Percentiles rank a stretch among this genome's conserved stretches.
phyloP scores from a whole-genome alignment of 2,113 vertebrate genomes.

The Alligator sinensis region DNA sequence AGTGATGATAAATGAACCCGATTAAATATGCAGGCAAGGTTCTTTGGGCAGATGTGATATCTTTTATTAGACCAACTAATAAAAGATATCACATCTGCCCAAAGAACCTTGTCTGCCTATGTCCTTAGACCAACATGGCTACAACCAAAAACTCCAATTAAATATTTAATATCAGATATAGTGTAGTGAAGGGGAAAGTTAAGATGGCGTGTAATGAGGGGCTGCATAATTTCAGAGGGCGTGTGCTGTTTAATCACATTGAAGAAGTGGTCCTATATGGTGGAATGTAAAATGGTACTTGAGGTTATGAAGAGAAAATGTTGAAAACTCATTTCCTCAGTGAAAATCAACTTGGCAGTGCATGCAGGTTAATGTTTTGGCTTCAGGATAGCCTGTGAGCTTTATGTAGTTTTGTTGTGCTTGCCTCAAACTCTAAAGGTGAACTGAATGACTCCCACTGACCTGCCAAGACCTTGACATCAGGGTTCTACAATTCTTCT shows the following conservation, averaged over 20 bases:
- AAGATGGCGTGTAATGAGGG: constrained; percentile 51
- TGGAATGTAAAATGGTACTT: accelerated
- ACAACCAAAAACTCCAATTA: constrained; percentile 22
- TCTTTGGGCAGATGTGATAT: no score
- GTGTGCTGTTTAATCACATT: constrained; percentile 1
- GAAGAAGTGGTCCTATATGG: background rate
- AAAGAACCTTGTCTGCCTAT: no score
- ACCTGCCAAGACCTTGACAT: background rate
- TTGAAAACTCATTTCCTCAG: background rate
- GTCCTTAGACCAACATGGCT: no score
- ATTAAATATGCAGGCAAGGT: constrained; percentile 8
- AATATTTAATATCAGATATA: constrained; percentile 67
- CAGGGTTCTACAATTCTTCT: background rate
- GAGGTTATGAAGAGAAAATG: background rate
- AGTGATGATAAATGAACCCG: constrained; percentile 66
- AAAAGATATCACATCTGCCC: no score
- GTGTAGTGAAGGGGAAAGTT: constrained; percentile 38
- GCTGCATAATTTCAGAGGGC: constrained; percentile 35
- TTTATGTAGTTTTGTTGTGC: constrained; percentile 6
- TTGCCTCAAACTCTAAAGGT: background rate
- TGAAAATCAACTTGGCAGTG: background rate
- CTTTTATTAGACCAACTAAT: no score
- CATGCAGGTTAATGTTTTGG: background rate
- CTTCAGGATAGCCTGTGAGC: background rate
- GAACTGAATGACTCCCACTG: background rate